Evolutionary conservation across 2,797 vertebrate species (phyloP), one percentile per base, ranked within the genome.

Genomic region (Caiman crocodilus): DNA sequence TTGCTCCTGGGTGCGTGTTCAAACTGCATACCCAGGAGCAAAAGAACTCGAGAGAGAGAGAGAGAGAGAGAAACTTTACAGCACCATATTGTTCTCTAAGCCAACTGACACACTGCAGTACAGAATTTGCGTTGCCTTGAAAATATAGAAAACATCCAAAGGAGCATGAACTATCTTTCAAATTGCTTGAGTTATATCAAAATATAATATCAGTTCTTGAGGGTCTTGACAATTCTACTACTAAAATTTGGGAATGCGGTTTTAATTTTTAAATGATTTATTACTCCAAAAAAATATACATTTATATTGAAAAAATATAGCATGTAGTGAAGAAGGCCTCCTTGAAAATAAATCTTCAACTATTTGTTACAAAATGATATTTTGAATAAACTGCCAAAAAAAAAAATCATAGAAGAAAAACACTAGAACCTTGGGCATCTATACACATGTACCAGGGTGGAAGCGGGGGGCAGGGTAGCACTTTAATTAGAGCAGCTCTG

Each of bases 331-430:
- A 55, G 57, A 86, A 77, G 81, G 2, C 64, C 5, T 89, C 12
- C n/a, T 42, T 78, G 42, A 89, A 89, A 90, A 6, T 14, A 91
- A 30, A 15, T 3, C 5, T 28, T 2, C 82, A 67, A 60, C 21
- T 88, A 7, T 71, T 88, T 58, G 65, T 76, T 35, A 2, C 30
- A 56, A 50, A 25, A 76, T 82, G 42, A 5, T 26, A 4, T 15
- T 2, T 79, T 82, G 60, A 84, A 74, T 73, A 84, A 84, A 84
- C n/a, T 50, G 56, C 69, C 5, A 58, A 73, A 85, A 67, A 73
- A 3, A 2, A n/a, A 58, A 77, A 82, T 28, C 4, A 35, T 69
- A 23, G 5, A 26, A 59, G 17, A n/a, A 7, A 56, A 76, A 35
- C 32, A 11, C 1, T 6, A 16, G 1, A n/a, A 28, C 9, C 42